Evolutionary conservation across 2,797 vertebrate genomes (phyloP).

Genomic region (Poecilia wingei): DNA sequence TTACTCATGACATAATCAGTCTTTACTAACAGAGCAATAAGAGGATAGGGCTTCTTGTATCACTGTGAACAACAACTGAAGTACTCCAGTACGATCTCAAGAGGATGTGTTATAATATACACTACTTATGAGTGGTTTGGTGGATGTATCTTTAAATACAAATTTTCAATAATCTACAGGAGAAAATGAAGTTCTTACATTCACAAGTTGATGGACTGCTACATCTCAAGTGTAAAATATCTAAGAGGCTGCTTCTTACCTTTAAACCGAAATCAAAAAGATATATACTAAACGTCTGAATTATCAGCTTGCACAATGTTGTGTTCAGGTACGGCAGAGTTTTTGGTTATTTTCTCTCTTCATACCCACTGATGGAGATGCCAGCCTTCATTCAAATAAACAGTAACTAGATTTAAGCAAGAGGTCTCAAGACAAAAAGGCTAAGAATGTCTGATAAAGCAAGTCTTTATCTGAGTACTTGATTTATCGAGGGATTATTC

Average conservation of each 20-base stretch:
- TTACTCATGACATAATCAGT: neutral
- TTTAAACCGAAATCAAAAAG: neutral
- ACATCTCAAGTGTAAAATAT: neutral
- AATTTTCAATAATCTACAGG: neutral
- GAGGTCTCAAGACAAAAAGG: neutral
- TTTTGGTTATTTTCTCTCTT: neutral
- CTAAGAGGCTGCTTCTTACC: neutral
- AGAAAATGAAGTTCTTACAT: neutral
- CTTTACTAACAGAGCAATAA: neutral
- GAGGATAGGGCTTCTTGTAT: neutral
- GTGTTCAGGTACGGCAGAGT: neutral
- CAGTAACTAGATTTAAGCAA: neutral
- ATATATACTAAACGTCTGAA: neutral
- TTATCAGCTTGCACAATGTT: neutral
- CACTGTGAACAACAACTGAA: neutral
- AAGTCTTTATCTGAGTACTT: neutral
- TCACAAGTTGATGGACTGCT: neutral
- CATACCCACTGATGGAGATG: neutral
- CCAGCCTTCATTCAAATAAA: neutral
- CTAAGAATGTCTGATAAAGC: neutral
- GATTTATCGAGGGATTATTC: neutral
- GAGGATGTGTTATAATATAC: neutral
- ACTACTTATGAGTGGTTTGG: neutral
- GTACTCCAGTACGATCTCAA: neutral
- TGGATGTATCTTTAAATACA: neutral